Evolutionary conservation across 2,113 vertebrate species (phyloP), one percentile per base, ranked within the genome.

Genomic region (Dascyllus trimaculatus): DNA sequence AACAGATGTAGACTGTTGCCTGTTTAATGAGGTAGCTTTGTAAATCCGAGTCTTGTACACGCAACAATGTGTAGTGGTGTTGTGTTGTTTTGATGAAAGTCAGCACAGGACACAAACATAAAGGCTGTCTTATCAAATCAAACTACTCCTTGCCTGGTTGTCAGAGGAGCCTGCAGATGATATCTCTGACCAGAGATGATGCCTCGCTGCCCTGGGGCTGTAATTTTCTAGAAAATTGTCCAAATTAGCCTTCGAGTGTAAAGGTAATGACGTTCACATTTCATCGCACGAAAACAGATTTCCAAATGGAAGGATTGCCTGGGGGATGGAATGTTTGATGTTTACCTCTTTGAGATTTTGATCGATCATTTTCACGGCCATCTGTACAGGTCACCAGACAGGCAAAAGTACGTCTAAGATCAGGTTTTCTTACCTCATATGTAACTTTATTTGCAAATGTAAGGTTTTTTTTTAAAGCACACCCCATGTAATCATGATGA

Each of bases 261-360:
- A 65, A 53, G 29, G 59, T 56, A 75, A 66, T 51, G 56, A 78
- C 8, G 49, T 17, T 64, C 40, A 24, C 26, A 19, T 79, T 69
- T 73, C 35, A 56, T 38, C 9, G 1, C 62, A 1, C 0, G 63
- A 46, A 21, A 52, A 62, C 4, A 29, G 21, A 80, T 65, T 32
- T 78, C 0, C 19, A 59, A 32, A 40, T 74, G 56, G 60, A 22
- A 32, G 18, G 18, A 13, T 66, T 54, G 40, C 57, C 13, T 5
- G 1, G 71, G 68, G 58, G 19, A 10, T 2, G 15, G 52, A 5
- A 26, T 22, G 26, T 78, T 74, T 57, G 75, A 68, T 71, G 69
- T 60, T 81, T 63, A 57, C 56, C n/a, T 58, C 71, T 60, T 85
- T 77, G 54, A 79, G 38, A 67, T 67, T 67, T 19, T 38, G 64